Percentiles rank a stretch among this genome's conserved stretches.
phyloP scores from a whole-genome alignment of 2,888 invertebrate species.

The Aporophyla lueneburgensis region DNA sequence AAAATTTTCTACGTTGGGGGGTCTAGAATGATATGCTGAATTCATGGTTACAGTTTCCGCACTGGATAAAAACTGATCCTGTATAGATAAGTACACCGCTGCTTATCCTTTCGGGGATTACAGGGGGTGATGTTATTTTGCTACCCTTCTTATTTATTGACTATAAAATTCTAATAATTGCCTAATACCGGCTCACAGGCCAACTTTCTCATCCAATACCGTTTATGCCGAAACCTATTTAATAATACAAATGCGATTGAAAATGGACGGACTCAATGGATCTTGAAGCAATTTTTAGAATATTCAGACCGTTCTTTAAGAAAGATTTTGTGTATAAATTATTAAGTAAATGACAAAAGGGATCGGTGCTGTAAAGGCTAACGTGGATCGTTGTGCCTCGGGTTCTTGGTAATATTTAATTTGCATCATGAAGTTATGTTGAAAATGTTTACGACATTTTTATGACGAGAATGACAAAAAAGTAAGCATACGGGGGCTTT shows the following conservation, averaged over 20 bases:
- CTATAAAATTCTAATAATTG: conserved; percentile 49
- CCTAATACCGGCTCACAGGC: conserved; percentile 14
- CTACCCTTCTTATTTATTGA: conserved; percentile 28
- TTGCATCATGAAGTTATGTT: conserved; percentile 62
- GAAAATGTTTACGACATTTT: conserved; percentile 65
- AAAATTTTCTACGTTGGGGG: too few species aligned
- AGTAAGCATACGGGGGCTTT: conserved; percentile 38
- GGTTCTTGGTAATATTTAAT: conserved; percentile 63
- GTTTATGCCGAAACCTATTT: conserved; percentile 43
- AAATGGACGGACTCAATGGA: conserved; percentile 44
- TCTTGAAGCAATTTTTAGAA: conserved; percentile 55
- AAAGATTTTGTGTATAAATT: conserved; percentile 56
- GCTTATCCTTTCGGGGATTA: not conserved
- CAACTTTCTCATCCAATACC: conserved; percentile 42
- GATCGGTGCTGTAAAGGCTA: conserved; percentile 45
- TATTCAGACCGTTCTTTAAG: conserved; percentile 35
- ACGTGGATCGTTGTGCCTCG: conserved; percentile 27
- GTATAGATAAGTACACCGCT: not conserved
- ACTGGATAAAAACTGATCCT: too few species aligned
- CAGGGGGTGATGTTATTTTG: not conserved
- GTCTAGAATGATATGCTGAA: too few species aligned
- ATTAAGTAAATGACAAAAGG: conserved; percentile 61
- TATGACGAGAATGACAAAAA: conserved; percentile 56
- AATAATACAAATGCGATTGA: conserved; percentile 61
- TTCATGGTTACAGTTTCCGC: too few species aligned